Conservation (phyloP, 2,113 vertebrate genomes). For the Mionectes macconnelli region DNA sequence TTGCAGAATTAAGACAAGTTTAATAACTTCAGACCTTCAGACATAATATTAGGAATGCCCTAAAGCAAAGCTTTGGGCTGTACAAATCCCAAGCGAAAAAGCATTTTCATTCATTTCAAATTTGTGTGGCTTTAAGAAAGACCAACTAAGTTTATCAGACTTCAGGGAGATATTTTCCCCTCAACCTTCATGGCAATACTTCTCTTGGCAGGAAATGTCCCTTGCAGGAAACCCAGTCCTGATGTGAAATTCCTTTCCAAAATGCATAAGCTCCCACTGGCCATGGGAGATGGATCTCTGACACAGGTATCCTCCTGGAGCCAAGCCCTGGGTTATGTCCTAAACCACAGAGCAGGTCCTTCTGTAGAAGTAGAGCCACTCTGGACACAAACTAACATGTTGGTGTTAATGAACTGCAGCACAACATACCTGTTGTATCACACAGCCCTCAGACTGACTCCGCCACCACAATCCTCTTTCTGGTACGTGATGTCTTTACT, state of each 20-base stretch:
- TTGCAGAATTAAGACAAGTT: not conserved
- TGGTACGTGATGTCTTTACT: not conserved
- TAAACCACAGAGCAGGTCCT: not conserved
- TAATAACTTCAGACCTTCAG: not conserved
- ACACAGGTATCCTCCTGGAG: not conserved
- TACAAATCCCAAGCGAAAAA: not conserved
- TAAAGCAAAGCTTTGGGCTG: not conserved
- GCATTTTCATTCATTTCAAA: not conserved
- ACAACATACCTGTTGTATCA: fast-evolving
- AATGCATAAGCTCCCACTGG: not conserved
- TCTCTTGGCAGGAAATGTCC: not conserved
- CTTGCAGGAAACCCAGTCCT: not conserved
- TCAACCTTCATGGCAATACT: not conserved
- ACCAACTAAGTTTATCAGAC: not conserved
- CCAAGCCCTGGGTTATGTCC: not conserved
- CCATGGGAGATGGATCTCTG: not conserved
- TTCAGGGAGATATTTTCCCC: not conserved
- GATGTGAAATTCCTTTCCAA: not conserved
- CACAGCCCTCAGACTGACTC: not conserved
- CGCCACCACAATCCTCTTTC: not conserved
- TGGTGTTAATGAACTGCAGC: not conserved
- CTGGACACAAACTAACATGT: not conserved
- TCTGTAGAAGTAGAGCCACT: not conserved
- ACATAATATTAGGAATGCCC: not conserved
- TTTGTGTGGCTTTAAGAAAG: not conserved